Percentiles rank a stretch among this genome's conserved stretches.
phyloP scores from a whole-genome alignment of 2,888 invertebrate species.

The Terebella lapidaria region DNA sequence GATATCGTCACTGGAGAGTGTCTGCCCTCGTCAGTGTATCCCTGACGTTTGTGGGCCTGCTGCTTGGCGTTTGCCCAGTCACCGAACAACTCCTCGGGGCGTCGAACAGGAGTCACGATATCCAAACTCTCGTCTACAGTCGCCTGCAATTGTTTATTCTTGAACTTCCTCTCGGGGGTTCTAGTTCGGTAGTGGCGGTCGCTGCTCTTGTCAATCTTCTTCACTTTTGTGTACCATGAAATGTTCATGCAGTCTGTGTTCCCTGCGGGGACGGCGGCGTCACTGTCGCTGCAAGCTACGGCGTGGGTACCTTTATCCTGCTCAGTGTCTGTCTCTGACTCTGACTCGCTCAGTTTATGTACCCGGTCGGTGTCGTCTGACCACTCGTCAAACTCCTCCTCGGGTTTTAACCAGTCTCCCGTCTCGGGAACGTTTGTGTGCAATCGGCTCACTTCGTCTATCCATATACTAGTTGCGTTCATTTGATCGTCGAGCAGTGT shows the following conservation, averaged over 20 bases:
- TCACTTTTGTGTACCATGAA: background rate
- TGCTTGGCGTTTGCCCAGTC: background rate
- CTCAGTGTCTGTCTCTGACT: background rate
- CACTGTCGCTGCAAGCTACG: background rate
- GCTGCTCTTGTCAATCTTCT: background rate
- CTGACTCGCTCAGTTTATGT: background rate
- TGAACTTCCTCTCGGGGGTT: background rate
- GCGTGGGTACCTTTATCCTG: background rate
- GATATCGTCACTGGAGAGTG: background rate
- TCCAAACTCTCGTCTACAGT: background rate
- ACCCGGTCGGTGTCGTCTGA: conserved; percentile 1
- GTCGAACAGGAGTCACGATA: background rate
- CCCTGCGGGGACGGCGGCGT: background rate
- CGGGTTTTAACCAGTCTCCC: background rate
- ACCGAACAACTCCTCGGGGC: background rate
- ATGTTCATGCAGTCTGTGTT: conserved; percentile 1
- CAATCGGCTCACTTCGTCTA: background rate
- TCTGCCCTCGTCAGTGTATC: background rate
- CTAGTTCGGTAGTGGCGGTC: background rate
- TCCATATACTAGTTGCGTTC: background rate
- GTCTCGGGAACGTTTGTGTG: background rate
- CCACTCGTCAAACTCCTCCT: background rate
- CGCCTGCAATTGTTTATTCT: background rate
- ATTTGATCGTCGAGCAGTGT: background rate
- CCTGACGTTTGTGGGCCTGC: background rate